phyloP scores from a whole-genome alignment of 2,113 vertebrate species.

The Python bivittatus region DNA sequence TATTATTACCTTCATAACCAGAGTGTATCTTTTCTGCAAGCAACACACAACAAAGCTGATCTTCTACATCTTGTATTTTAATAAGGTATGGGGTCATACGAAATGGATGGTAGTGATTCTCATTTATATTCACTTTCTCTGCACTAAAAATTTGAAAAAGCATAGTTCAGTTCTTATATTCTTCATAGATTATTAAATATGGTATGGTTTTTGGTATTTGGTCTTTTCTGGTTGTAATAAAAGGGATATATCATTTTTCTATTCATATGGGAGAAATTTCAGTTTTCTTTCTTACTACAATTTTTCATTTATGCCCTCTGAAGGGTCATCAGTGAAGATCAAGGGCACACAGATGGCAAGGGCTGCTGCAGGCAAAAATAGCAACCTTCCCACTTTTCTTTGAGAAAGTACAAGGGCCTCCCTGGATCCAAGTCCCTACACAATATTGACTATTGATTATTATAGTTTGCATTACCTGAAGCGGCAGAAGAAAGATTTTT shows the following conservation, averaged over 20 bases:
- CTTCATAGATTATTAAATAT: not conserved
- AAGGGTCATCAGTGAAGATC: not conserved
- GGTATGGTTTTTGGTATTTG: not conserved
- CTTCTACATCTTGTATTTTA: conserved; percentile 81
- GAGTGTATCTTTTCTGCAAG: conserved; percentile 95
- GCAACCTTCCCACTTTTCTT: not conserved
- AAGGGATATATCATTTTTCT: not conserved
- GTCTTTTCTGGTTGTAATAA: too few relatives aligned
- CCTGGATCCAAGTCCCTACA: not conserved
- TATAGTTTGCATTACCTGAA: conserved; percentile 80
- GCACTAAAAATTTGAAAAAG: conserved; percentile 70
- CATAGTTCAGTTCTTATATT: not conserved
- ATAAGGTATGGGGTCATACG: conserved; percentile 93
- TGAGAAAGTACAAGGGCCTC: not conserved
- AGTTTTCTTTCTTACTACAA: not conserved
- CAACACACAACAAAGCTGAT: conserved; percentile 91
- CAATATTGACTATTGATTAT: not conserved
- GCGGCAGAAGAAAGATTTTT: conserved; percentile 96
- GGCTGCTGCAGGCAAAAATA: not conserved
- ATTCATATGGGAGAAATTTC: not conserved
- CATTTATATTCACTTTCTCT: conserved; percentile 74
- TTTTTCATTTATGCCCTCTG: not conserved
- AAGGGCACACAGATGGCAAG: not conserved
- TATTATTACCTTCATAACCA: conserved; percentile 88
- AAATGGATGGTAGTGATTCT: conserved; percentile 87